Conservation (phyloP, 2,888 invertebrate genomes). For the Coenonympha glycerion region DNA sequence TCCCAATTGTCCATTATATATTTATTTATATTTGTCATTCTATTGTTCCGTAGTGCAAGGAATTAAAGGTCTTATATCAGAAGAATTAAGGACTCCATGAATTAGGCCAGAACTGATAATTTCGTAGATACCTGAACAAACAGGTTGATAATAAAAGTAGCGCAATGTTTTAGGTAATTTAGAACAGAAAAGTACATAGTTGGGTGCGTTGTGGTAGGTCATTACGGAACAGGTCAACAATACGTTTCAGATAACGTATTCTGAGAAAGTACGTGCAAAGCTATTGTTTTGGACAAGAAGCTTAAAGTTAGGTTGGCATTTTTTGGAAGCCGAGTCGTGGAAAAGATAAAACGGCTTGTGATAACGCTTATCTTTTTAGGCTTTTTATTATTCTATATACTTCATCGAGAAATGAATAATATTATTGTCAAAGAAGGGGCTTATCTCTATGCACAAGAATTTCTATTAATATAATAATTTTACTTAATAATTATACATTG, state of each 20-base stretch:
- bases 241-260: background rate
- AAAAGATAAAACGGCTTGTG: background rate
- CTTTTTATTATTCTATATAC: no score
- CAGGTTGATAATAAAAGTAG: conserved; percentile 4
- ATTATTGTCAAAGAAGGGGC: no score
- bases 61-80: background rate
- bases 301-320: background rate
- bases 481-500: no score
- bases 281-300: background rate
- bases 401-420: no score
- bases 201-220: conserved; percentile 1
- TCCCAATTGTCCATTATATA: conserved; percentile 18
- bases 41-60: conserved; percentile 6
- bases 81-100: background rate
- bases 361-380: no score
- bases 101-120: conserved; percentile 3
- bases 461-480: no score
- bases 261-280: background rate
- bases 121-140: background rate
- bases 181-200: background rate
- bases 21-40: conserved; percentile 7
- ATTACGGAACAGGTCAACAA: background rate
- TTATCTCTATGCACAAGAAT: no score
- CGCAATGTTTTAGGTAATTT: conserved; percentile 3
- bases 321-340: background rate